These are phyloP conservation scores for Oceanodroma leucorhoa DNA, from an alignment of 2,797 vertebrate genomes.

Conservation along the genomic window DNA sequence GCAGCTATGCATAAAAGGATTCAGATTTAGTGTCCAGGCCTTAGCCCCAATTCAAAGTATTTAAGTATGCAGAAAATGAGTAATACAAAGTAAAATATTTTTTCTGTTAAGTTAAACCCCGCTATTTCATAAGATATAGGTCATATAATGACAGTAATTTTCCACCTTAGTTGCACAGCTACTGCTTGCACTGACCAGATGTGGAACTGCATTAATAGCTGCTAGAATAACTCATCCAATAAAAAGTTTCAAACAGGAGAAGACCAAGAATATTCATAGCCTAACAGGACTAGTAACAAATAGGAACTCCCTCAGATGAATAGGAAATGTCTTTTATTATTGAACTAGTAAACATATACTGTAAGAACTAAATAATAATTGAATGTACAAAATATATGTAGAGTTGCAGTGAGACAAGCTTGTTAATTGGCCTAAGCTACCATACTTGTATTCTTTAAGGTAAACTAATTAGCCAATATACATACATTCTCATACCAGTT, in stretches of 20 bases:
- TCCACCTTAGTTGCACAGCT: neutral
- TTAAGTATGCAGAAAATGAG: neutral
- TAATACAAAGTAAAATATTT: neutral
- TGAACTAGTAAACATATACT: neutral
- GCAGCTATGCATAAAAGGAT: neutral
- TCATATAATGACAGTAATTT: neutral
- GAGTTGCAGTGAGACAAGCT: neutral
- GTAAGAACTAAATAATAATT: neutral
- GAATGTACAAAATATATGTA: neutral
- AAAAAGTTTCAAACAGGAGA: neutral
- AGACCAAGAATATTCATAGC: neutral
- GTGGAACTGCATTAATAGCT: neutral
- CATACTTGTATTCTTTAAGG: neutral
- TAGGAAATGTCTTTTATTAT: neutral
- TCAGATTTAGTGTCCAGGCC: neutral
- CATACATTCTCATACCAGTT: neutral
- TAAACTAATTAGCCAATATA: neutral
- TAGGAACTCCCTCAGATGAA: neutral
- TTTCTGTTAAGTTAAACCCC: neutral
- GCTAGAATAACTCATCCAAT: neutral
- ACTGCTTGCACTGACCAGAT: neutral
- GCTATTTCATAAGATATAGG: neutral
- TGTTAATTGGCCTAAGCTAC: neutral
- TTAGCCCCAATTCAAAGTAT: neutral
- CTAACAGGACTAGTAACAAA: neutral